Base-by-base conservation (phyloP, 2,888 invertebrate species). In the Sphecodes monilicornis region DNA sequence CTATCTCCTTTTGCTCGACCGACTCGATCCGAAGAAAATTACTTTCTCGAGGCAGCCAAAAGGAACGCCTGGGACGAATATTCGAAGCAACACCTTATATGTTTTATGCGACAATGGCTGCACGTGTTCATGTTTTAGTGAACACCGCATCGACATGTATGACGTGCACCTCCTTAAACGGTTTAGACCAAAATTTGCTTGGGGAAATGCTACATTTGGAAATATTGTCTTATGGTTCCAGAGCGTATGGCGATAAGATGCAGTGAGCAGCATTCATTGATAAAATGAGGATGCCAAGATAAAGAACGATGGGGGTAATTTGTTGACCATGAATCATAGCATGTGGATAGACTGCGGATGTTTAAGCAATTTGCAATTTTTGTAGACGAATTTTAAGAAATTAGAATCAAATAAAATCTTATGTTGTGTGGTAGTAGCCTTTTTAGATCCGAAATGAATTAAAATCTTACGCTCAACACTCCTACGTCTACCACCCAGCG, bases 21-120 rank as follows among this genome's bases (percentile, higher is more conserved):
- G 81, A 84, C 80, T 80, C 88, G 85, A 87, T 76, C 66, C 84
- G 69, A 64, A 36, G 75, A 66, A 78, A 86, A 88, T 90, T 90
- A 89, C 88, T 84, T 88, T 88, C 75, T 77, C 90, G 78, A 78
- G 66, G 76, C 73, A 76, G 43, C 81, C 82, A 72, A 84, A 81
- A 78, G 86, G 75, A 82, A 83, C 80, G 78, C 36, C 74, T 71
- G 41, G 36, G 78, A 50, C 76, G 76, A 79, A 80, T 82, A 77
- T 81, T 66, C 76, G 80, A 18, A 78, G 54, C 64, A 32, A 68
- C 54, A 64, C 36, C 60, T 84, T 76, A 71, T 76, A 68, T n/a
- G 68, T n/a, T 39, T 11, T 68, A 68, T 70, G 66, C 80, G 73
- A 75, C 84, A 77, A 79, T 75, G 43, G 72, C 36, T n/a, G 43